phyloP scores from a whole-genome alignment of 2,888 invertebrate species.

The Cryptocephalus primarius region DNA sequence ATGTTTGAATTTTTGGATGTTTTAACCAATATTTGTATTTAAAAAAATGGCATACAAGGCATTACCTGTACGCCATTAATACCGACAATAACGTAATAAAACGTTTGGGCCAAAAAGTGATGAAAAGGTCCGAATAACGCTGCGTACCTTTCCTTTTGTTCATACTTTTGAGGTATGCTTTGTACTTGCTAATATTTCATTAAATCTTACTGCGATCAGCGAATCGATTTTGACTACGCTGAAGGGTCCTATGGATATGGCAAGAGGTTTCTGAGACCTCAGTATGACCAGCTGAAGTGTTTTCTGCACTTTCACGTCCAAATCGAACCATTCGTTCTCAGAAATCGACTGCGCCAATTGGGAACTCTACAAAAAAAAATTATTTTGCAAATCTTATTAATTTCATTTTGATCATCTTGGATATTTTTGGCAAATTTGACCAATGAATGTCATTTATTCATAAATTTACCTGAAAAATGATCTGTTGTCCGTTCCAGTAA shows the following conservation, averaged over 20 bases:
- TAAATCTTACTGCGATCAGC: conserved; percentile 9
- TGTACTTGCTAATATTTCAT: background rate
- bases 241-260: conserved; percentile 15
- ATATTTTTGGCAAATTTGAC: no score
- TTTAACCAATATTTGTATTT: no score
- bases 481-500: conserved; percentile 9
- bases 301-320: conserved; percentile 7
- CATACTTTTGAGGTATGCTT: no score
- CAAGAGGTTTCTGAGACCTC: conserved; percentile 15
- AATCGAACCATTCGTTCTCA: conserved; percentile 10
- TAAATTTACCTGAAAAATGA: conserved; percentile 6
- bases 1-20: no score
- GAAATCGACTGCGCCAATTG: conserved; percentile 9
- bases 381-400: background rate
- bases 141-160: no score
- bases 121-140: no score
- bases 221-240: conserved; percentile 11
- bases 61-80: no score
- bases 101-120: no score
- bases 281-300: conserved; percentile 10
- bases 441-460: no score
- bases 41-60: no score
- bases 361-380: conserved; percentile 5
- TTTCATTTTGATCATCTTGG: no score
- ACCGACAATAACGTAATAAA: no score